phyloP scores from a whole-genome alignment of 2,113 vertebrate genomes.

The Phyllostomus discolor region DNA sequence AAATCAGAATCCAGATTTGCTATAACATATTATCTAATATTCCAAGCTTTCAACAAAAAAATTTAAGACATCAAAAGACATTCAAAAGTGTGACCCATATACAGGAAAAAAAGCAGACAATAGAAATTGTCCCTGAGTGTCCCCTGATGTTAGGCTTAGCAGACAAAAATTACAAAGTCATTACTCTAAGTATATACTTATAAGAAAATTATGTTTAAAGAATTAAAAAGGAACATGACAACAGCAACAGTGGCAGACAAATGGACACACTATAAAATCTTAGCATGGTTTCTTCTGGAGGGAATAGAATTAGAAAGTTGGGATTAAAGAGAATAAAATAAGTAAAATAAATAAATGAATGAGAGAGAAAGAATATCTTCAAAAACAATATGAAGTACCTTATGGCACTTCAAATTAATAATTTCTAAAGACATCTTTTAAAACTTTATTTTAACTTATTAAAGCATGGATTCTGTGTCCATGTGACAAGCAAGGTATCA shows the following conservation, averaged over 20 bases:
- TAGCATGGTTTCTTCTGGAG: background rate
- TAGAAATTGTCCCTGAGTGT: background rate
- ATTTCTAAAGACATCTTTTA: background rate
- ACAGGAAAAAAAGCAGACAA: background rate
- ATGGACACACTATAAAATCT: background rate
- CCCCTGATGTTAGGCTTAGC: background rate
- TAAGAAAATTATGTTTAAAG: background rate
- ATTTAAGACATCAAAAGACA: background rate
- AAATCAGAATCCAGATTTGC: background rate
- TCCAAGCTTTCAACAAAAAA: background rate
- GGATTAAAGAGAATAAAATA: background rate
- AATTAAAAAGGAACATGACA: background rate
- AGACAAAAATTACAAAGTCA: background rate
- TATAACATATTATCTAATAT: background rate
- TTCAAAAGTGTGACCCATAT: background rate
- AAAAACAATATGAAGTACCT: background rate
- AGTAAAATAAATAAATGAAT: background rate
- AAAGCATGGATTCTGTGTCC: background rate
- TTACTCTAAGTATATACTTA: background rate
- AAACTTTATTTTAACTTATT: background rate
- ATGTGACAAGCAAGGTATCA: background rate
- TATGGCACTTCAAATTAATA: background rate
- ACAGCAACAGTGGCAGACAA: background rate
- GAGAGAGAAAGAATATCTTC: background rate
- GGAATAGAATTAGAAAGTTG: background rate